phyloP scores from a whole-genome alignment of 2,888 invertebrate species.

The Ellobium chinense region DNA sequence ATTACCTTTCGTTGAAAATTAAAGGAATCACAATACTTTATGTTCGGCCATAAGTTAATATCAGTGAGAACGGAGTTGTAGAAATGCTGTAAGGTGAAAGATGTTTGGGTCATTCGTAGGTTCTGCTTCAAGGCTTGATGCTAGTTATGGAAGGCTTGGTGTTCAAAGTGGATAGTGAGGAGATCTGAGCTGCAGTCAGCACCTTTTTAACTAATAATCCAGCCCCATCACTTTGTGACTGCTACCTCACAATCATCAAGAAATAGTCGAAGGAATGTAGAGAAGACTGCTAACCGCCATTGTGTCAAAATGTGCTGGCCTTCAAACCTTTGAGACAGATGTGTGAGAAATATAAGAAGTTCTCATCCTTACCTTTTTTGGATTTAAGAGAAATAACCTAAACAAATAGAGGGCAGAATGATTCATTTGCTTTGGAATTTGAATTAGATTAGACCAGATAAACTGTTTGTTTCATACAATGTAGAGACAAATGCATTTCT shows the following conservation, averaged over 20 bases:
- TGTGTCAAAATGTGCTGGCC: conserved; percentile 1
- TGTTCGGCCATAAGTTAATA: no score
- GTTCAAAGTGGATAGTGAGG: neutral
- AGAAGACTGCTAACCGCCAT: neutral
- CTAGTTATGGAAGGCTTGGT: conserved; percentile 17
- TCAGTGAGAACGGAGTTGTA: neutral
- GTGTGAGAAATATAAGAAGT: neutral
- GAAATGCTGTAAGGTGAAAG: neutral
- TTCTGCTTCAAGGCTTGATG: conserved; percentile 19
- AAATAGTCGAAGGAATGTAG: neutral
- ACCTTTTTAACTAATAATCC: neutral
- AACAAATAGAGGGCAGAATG: no score
- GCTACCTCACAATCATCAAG: conserved; percentile 2
- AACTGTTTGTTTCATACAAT: neutral
- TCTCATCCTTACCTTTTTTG: neutral
- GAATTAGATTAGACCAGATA: no score
- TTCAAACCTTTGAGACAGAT: conserved; percentile 9
- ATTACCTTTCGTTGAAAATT: no score
- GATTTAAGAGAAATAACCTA: no score
- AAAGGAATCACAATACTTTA: no score
- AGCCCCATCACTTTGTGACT: conserved; percentile 22
- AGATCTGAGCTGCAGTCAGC: conserved; percentile 19
- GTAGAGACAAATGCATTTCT: no score
- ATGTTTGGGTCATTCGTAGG: conserved; percentile 2
- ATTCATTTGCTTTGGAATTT: no score